These are phyloP conservation scores for Drosophila novamexicana DNA, from an alignment of 1,140 invertebrate genomes.

Conservation along the genomic window DNA sequence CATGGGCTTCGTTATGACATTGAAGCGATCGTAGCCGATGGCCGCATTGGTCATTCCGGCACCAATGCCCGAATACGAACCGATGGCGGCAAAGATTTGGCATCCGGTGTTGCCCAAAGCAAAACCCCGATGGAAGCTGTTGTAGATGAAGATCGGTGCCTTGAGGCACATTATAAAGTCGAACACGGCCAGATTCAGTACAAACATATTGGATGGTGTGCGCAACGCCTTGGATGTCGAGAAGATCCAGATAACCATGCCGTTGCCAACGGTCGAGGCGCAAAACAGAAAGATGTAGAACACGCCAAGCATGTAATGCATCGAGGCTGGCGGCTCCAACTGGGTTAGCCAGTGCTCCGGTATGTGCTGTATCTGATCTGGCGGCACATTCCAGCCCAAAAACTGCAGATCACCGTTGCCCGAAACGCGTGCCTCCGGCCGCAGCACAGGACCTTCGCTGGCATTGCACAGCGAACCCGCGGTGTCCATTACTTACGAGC, in stretches of 20 bases:
- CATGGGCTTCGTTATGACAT: slow-evolving; percentile 92
- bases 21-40: slow-evolving; percentile 85
- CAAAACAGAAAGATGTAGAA: slow-evolving; percentile 92
- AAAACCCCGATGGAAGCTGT: slow-evolving; percentile 92
- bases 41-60: slow-evolving; percentile 90
- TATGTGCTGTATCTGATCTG: slow-evolving; percentile 90
- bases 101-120: slow-evolving; percentile 90
- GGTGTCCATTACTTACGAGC: slow-evolving; percentile 20
- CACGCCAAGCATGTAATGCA: slow-evolving; percentile 93
- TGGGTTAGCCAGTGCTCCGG: slow-evolving; percentile 93
- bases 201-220: slow-evolving; percentile 95
- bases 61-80: slow-evolving; percentile 91
- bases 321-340: slow-evolving; percentile 91
- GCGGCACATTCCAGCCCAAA: slow-evolving; percentile 91
- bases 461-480: slow-evolving; percentile 68
- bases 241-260: slow-evolving; percentile 95
- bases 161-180: slow-evolving; percentile 96
- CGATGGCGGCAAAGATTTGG: slow-evolving; percentile 91
- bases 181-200: slow-evolving; percentile 93
- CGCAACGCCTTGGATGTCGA: slow-evolving; percentile 90
- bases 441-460: slow-evolving; percentile 58
- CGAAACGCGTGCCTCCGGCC: slow-evolving; percentile 63
- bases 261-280: slow-evolving; percentile 92
- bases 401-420: slow-evolving; percentile 84
- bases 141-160: slow-evolving; percentile 94